phyloP scores from a whole-genome alignment of 2,888 invertebrate genomes.

The Caenorhabditis sulstoni region DNA sequence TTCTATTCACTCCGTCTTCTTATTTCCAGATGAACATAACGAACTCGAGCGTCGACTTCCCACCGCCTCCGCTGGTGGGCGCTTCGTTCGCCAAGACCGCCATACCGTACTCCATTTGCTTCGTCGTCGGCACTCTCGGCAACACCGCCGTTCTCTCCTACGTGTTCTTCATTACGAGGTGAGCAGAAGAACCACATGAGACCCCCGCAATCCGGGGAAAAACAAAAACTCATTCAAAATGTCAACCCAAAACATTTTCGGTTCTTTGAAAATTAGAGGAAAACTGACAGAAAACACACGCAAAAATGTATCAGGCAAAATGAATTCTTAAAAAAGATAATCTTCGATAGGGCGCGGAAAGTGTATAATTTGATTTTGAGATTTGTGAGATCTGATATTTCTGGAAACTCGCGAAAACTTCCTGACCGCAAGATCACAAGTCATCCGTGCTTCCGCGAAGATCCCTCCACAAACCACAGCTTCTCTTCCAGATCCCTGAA shows the following conservation, averaged over 20 bases:
- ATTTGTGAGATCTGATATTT: too few species aligned
- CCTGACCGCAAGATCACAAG: neutral
- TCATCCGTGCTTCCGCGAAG: neutral
- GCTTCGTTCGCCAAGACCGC: conserved; percentile 58
- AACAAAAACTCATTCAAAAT: neutral
- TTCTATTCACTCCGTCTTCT: neutral
- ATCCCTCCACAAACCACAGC: neutral
- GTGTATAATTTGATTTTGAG: too few species aligned
- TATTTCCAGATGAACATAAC: conserved; percentile 42
- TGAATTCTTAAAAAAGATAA: too few species aligned
- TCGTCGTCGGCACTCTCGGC: conserved; percentile 67
- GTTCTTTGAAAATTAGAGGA: neutral
- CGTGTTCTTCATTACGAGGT: conserved; percentile 74
- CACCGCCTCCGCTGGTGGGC: conserved; percentile 60
- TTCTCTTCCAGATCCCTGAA: conserved; percentile 65
- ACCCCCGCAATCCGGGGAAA: neutral
- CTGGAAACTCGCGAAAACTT: neutral
- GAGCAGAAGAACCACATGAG: conserved; percentile 33
- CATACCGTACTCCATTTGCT: conserved; percentile 67
- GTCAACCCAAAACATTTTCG: neutral
- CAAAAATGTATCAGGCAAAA: too few species aligned
- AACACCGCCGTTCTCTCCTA: conserved; percentile 72
- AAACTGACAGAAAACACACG: too few species aligned
- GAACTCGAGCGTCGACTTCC: conserved; percentile 40
- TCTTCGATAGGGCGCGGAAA: too few species aligned